Evolutionary conservation across 2,797 vertebrate species (phyloP).

Genomic region (Nyctalus aviator): DNA sequence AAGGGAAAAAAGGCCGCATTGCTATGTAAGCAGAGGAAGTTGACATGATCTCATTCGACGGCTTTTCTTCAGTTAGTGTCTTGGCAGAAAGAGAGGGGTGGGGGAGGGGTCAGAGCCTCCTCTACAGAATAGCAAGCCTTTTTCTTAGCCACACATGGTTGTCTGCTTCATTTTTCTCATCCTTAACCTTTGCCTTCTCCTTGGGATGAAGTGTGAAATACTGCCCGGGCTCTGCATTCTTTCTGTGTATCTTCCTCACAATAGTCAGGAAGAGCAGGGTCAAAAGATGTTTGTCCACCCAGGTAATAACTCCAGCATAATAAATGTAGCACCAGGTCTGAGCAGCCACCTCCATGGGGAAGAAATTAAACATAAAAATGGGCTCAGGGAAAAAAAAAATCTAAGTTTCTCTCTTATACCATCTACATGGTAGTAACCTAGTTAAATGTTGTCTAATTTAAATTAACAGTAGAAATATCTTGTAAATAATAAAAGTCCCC

Average conservation of each 20-base stretch:
- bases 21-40: conserved; percentile 83
- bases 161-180: conserved; percentile 84
- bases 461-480: conserved; percentile 78
- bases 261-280: conserved; percentile 31
- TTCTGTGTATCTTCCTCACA: conserved; percentile 73
- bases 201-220: conserved; percentile 75
- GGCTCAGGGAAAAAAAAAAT: neutral
- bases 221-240: conserved; percentile 69
- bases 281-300: conserved; percentile 78
- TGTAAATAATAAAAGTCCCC: conserved; percentile 82
- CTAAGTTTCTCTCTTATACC: fast-evolving
- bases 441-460: conserved; percentile 37
- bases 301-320: conserved; percentile 40
- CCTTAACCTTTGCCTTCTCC: conserved; percentile 83
- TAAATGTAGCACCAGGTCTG: neutral
- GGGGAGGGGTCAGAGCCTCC: neutral
- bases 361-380: neutral
- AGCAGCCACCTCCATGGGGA: neutral
- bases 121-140: conserved; percentile 69
- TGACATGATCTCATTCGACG: conserved; percentile 84
- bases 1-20: conserved; percentile 79
- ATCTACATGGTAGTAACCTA: neutral
- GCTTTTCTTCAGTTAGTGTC: conserved; percentile 77
- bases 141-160: conserved; percentile 78
- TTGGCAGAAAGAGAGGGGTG: neutral